Evolutionary conservation across 2,113 vertebrate species (phyloP).

Genomic region (Platichthys flesus): DNA sequence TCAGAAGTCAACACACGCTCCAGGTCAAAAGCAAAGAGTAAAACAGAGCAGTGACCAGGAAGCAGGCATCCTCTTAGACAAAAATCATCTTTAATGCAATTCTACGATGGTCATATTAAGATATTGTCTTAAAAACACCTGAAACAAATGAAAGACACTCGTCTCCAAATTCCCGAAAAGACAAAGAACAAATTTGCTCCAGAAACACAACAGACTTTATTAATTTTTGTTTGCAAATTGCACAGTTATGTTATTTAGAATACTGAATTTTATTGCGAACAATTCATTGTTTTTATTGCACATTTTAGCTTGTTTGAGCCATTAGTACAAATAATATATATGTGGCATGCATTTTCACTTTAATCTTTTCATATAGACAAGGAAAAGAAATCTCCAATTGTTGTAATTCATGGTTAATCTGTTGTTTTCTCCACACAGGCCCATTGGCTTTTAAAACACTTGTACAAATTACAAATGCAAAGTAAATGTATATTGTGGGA

Average conservation of each 20-base stretch:
- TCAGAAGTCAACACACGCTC: constrained; percentile 80
- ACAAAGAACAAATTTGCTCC: not conserved
- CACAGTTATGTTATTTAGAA: constrained; percentile 26
- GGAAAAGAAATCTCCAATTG: not conserved
- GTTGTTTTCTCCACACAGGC: not conserved
- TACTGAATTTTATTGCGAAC: constrained; percentile 18
- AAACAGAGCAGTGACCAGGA: constrained; percentile 55
- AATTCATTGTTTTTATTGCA: constrained; percentile 8
- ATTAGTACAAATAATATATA: not conserved
- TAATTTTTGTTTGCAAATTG: constrained; percentile 16
- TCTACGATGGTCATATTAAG: not conserved
- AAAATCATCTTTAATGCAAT: not conserved
- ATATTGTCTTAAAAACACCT: not conserved
- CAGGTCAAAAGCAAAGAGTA: constrained; percentile 75
- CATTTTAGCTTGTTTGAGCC: not conserved
- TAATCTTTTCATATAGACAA: constrained; percentile 15
- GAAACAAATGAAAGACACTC: not conserved
- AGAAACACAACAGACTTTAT: too few relatives aligned
- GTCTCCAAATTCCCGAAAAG: not conserved
- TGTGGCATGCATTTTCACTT: constrained; percentile 6
- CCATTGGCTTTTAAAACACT: not conserved
- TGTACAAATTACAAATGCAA: not conserved
- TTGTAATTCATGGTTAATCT: constrained; percentile 10
- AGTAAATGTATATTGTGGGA: constrained; percentile 26
- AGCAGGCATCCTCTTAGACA: not conserved